Conservation (phyloP, 2,888 invertebrate genomes). For the Emmelina monodactyla region DNA sequence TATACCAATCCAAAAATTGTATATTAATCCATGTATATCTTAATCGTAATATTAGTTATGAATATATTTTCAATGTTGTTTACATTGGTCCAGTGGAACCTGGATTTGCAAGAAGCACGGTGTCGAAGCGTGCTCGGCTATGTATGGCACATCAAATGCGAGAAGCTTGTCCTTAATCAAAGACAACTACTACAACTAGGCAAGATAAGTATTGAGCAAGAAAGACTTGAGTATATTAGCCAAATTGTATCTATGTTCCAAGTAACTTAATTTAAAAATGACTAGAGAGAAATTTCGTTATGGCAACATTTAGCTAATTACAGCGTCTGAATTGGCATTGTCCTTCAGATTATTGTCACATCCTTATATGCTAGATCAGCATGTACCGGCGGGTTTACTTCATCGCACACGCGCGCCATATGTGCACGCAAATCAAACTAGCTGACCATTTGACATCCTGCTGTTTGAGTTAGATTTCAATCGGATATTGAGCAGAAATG, state of each 20-base stretch:
- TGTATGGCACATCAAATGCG: constrained; percentile 55
- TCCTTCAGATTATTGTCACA: constrained; percentile 54
- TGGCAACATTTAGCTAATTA: constrained; percentile 26
- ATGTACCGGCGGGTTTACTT: constrained; percentile 3
- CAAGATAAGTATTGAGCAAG: constrained; percentile 58
- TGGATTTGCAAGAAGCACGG: constrained; percentile 36
- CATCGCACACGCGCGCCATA: neutral
- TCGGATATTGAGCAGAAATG: constrained; percentile 34
- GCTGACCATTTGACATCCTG: neutral
- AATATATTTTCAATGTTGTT: constrained; percentile 37
- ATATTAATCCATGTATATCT: constrained; percentile 41
- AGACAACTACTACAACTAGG: constrained; percentile 38
- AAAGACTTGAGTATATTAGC: constrained; percentile 34
- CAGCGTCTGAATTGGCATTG: constrained; percentile 49
- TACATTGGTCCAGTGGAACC: constrained; percentile 54
- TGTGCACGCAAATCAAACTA: neutral
- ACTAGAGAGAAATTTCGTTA: constrained; percentile 59
- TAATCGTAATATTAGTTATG: constrained; percentile 36
- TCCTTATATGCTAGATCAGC: constrained; percentile 46
- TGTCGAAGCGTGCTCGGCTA: constrained; percentile 32
- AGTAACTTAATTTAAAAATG: constrained; percentile 31
- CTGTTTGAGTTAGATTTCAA: neutral
- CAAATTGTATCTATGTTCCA: too few species aligned
- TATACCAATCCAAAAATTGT: constrained; percentile 60
- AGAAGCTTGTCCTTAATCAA: constrained; percentile 31